phyloP scores from a whole-genome alignment of 2,113 vertebrate genomes.

The Petromus typicus region DNA sequence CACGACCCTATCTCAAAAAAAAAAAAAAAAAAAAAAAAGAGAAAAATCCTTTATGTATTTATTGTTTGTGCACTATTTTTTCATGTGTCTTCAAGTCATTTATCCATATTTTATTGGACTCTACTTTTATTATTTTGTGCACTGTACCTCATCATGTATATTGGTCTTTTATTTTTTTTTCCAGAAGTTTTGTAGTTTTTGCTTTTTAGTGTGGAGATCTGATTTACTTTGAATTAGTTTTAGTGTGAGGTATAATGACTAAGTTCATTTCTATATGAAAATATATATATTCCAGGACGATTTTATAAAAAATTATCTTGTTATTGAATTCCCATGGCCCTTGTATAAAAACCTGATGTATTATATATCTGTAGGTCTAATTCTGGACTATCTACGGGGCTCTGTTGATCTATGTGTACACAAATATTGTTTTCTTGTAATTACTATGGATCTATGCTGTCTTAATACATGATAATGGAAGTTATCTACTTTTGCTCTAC shows the following conservation, averaged over 20 bases:
- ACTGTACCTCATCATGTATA: background rate
- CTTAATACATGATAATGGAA: background rate
- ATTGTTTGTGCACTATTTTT: too few relatives aligned
- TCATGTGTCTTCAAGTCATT: background rate
- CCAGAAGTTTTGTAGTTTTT: background rate
- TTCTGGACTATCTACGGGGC: background rate
- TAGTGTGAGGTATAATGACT: background rate
- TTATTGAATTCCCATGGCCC: background rate
- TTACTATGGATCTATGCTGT: background rate
- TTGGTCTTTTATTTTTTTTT: conserved; percentile 19
- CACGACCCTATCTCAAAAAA: background rate
- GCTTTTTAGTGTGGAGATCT: background rate
- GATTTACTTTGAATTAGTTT: background rate
- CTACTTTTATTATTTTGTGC: background rate
- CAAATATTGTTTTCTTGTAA: background rate
- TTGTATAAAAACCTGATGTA: background rate
- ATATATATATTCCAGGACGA: background rate
- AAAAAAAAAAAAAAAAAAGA: background rate
- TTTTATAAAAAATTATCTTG: conserved; percentile 2
- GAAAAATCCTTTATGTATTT: too few relatives aligned
- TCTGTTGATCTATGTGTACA: background rate
- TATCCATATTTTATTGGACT: background rate
- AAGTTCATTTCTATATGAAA: background rate
- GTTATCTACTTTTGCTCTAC: background rate
- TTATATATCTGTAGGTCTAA: background rate